Percentiles rank a stretch among this genome's conserved stretches.
Evolutionary conservation across 2,888 invertebrate species (phyloP).

Genomic region (Ganaspis brasiliensis): DNA sequence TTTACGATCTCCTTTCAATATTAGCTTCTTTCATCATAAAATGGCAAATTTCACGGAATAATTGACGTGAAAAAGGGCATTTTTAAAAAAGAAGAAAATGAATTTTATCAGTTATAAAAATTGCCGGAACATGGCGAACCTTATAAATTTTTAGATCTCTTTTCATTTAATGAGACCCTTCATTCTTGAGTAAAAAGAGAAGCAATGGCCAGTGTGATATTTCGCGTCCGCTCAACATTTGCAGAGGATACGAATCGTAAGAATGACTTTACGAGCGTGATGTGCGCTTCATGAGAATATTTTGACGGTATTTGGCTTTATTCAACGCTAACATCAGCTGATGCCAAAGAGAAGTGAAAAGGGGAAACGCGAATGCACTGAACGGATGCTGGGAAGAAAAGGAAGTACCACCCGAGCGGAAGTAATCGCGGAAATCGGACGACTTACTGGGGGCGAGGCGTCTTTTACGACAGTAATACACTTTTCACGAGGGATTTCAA

Average conservation of each 20-base stretch:
- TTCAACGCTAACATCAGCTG: slow-evolving; percentile 47
- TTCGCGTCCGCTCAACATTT: slow-evolving; percentile 1
- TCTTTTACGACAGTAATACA: slow-evolving; percentile 65
- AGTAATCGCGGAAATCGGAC: slow-evolving; percentile 72
- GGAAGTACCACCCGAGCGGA: slow-evolving; percentile 66
- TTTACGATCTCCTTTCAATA: background rate
- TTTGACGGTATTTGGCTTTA: slow-evolving; percentile 56
- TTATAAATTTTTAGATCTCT: slow-evolving; percentile 22
- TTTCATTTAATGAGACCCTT: slow-evolving; percentile 32
- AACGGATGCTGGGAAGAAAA: slow-evolving; percentile 52
- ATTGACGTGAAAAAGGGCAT: background rate
- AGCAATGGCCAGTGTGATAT: background rate
- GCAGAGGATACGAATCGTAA: slow-evolving; percentile 1
- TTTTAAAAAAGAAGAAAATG: background rate
- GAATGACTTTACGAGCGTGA: slow-evolving; percentile 50
- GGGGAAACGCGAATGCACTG: slow-evolving; percentile 44
- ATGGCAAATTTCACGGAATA: background rate
- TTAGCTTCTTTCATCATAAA: background rate
- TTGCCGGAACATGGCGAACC: background rate
- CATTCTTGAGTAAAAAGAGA: background rate
- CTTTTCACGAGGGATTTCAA: slow-evolving; percentile 63
- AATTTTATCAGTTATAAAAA: slow-evolving; percentile 32
- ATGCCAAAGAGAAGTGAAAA: slow-evolving; percentile 53
- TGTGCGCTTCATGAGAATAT: slow-evolving; percentile 53
- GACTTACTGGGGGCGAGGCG: slow-evolving; percentile 59